A percentile compares a stretch with the other conserved stretches of the same genome.
phyloP scores from a whole-genome alignment of 2,888 invertebrate species.

The Gastracanthus pulcherrimus region DNA sequence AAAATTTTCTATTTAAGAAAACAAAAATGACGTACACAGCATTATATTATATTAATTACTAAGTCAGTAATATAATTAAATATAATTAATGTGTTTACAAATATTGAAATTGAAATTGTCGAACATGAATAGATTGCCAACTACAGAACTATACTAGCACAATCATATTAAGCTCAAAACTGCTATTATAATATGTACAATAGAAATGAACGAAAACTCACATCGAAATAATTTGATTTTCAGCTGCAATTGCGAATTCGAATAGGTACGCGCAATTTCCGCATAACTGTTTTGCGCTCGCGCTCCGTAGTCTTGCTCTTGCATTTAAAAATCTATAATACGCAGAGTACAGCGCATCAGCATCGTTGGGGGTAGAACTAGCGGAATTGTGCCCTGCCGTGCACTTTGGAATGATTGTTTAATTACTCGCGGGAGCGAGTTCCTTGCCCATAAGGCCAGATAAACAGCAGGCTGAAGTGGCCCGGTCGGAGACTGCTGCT shows the following conservation, averaged over 20 bases:
- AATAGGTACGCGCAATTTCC: neutral
- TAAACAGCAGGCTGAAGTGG: neutral
- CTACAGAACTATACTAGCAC: too few species aligned
- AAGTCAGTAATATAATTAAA: too few species aligned
- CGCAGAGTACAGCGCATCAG: neutral
- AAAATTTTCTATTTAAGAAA: too few species aligned
- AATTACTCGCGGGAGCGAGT: constrained; percentile 5
- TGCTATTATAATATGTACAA: too few species aligned
- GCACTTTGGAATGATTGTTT: constrained; percentile 7
- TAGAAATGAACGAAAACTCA: neutral
- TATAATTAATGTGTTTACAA: too few species aligned
- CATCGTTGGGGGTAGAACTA: neutral
- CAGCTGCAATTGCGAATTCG: neutral
- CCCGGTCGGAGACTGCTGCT: neutral
- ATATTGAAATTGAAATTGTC: too few species aligned
- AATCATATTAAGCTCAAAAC: too few species aligned
- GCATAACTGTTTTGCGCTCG: neutral
- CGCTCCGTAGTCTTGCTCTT: neutral
- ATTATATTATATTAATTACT: too few species aligned
- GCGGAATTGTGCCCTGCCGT: neutral
- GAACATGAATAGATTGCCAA: too few species aligned
- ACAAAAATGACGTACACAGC: too few species aligned
- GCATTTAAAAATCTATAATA: constrained; percentile 1
- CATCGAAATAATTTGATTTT: neutral
- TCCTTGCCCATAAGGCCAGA: constrained; percentile 1